Percentiles rank a stretch among this genome's conserved stretches.
Evolutionary conservation across 2,113 vertebrate species (phyloP).

Genomic region (Elephantulus edwardii): DNA sequence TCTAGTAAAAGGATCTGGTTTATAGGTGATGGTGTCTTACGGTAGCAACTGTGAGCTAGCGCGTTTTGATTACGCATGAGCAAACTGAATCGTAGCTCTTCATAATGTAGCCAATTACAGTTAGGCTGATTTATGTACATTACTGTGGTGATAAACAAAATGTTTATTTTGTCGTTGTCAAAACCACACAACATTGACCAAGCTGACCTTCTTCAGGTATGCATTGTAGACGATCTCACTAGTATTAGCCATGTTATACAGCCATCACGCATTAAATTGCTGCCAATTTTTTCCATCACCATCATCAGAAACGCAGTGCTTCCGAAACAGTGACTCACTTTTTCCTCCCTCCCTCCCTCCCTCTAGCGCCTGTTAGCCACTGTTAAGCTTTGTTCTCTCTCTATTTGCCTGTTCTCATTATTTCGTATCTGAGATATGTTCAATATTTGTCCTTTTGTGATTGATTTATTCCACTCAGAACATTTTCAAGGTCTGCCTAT

Average conservation of each 20-base stretch:
- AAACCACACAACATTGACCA: not conserved
- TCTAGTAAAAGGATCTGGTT: not conserved
- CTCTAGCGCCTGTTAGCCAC: not conserved
- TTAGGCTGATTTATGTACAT: not conserved
- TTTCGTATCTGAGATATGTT: not conserved
- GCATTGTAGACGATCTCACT: not conserved
- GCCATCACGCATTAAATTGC: not conserved
- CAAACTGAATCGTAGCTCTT: not conserved
- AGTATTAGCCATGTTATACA: not conserved
- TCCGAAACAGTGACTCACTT: not conserved
- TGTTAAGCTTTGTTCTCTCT: not conserved
- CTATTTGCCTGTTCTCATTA: not conserved
- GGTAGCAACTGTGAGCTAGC: not conserved
- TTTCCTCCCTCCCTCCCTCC: too few species aligned
- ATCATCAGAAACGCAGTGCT: not conserved
- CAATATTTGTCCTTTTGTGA: not conserved
- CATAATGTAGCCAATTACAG: not conserved
- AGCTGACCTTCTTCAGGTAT: not conserved
- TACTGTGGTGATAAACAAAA: not conserved
- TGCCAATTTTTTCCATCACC: not conserved
- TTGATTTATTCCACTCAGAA: not conserved
- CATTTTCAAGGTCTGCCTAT: too few species aligned
- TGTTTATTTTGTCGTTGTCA: not conserved
- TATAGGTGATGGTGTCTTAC: not conserved
- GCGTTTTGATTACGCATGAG: not conserved